These are phyloP conservation scores for Campoletis sonorensis DNA, from an alignment of 1,140 invertebrate species.

Conservation along the genomic window DNA sequence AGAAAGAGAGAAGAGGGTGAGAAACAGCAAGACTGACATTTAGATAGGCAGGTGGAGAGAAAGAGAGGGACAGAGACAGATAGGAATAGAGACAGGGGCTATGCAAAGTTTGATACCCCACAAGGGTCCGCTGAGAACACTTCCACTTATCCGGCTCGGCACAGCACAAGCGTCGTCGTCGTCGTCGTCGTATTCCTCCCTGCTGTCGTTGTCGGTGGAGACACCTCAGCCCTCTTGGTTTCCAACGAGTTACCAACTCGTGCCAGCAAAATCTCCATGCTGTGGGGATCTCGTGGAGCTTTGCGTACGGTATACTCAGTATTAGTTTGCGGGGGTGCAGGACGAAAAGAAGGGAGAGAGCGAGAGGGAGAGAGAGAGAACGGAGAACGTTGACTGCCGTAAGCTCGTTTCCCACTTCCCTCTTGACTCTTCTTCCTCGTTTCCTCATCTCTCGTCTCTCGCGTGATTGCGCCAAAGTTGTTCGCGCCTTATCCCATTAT, in stretches of 20 bases:
- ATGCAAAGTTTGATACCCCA: slow-evolving; percentile 35
- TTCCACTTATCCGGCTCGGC: slow-evolving; percentile 41
- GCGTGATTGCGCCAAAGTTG: slow-evolving; percentile 55
- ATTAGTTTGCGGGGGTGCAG: slow-evolving; percentile 39
- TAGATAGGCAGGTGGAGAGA: background rate
- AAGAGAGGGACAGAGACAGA: no score
- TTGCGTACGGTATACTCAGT: slow-evolving; percentile 37
- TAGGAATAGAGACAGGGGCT: background rate
- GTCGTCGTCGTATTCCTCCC: slow-evolving; percentile 4
- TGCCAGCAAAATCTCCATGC: slow-evolving; percentile 32
- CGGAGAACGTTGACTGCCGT: slow-evolving; percentile 19
- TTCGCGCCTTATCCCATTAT: slow-evolving; percentile 66
- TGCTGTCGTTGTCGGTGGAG: slow-evolving; percentile 44
- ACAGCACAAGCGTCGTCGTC: slow-evolving; percentile 32
- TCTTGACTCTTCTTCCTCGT: slow-evolving; percentile 21
- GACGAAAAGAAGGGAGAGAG: slow-evolving; percentile 11
- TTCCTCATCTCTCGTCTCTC: slow-evolving; percentile 49
- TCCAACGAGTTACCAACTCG: slow-evolving; percentile 44
- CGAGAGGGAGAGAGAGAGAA: slow-evolving; percentile 1
- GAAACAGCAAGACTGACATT: background rate
- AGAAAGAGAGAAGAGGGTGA: background rate
- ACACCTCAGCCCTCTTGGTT: slow-evolving; percentile 37
- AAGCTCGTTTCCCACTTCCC: slow-evolving; percentile 22
- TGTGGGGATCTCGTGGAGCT: slow-evolving; percentile 36
- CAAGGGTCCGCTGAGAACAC: slow-evolving; percentile 37